Conservation (phyloP, 1,140 invertebrate genomes). For the Drosophila pachea region DNA sequence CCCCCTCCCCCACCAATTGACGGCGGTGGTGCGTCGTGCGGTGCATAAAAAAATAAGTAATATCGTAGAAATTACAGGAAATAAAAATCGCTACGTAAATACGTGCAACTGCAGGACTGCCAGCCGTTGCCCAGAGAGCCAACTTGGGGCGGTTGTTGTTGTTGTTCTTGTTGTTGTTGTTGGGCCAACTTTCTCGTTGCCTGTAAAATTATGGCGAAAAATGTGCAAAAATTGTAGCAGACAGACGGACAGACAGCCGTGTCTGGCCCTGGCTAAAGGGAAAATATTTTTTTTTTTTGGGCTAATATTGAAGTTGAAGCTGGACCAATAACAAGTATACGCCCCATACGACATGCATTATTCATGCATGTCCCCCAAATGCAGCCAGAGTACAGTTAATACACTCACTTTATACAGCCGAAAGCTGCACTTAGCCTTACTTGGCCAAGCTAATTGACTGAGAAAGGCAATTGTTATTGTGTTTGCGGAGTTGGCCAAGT, state of each 20-base stretch:
- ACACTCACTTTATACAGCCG: too few species aligned
- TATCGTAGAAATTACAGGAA: constrained; percentile 77
- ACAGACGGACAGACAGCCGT: background rate
- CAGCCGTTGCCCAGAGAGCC: background rate
- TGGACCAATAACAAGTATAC: constrained; percentile 5
- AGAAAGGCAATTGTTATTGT: background rate
- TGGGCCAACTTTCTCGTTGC: constrained; percentile 69
- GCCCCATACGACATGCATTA: background rate
- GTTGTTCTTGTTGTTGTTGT: too few species aligned
- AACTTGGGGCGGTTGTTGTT: too few species aligned
- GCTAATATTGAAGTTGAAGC: constrained; percentile 61
- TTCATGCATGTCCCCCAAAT: background rate
- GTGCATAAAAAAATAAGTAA: constrained; percentile 74
- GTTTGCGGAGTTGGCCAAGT: background rate
- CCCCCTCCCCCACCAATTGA: too few species aligned
- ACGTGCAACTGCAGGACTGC: constrained; percentile 66
- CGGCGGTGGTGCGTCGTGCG: constrained; percentile 48
- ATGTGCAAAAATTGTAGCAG: constrained; percentile 51
- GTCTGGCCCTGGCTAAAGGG: background rate
- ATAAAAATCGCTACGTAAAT: constrained; percentile 76
- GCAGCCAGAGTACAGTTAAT: too few species aligned
- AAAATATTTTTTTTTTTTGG: constrained; percentile 1
- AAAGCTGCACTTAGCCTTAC: too few species aligned
- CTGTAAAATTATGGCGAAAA: constrained; percentile 66
- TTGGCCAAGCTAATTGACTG: background rate